Evolutionary conservation across 2,113 vertebrate species (phyloP).

Genomic region (Prolemur simus): DNA sequence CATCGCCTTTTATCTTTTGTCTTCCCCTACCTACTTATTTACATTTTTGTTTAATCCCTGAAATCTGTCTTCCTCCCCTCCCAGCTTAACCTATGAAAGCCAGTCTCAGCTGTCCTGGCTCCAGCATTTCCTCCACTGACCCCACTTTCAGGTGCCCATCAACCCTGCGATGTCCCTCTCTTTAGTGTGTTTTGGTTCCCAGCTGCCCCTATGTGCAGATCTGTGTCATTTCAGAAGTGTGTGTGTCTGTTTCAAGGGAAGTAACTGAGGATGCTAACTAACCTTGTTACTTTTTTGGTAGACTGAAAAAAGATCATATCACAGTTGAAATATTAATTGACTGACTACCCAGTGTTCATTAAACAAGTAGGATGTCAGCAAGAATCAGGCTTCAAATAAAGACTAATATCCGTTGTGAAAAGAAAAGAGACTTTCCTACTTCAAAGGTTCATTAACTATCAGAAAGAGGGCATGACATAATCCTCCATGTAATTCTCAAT

Average conservation of each 20-base stretch:
- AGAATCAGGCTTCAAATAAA: conserved; percentile 40
- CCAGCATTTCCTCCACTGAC: neutral
- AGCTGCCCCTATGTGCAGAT: neutral
- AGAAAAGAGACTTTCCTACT: conserved; percentile 1
- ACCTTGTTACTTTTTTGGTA: neutral
- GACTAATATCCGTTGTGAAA: neutral
- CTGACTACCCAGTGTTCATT: conserved; percentile 7
- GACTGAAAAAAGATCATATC: neutral
- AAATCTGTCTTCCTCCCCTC: neutral
- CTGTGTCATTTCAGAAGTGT: neutral
- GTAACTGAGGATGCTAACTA: neutral
- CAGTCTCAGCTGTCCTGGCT: neutral
- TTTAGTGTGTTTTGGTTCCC: conserved; percentile 9
- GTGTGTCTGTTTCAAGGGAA: conserved; percentile 1
- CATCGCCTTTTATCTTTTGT: neutral
- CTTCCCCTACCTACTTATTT: neutral
- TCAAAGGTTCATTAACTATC: conserved; percentile 12
- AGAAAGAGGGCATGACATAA: neutral
- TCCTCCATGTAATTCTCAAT: conserved; percentile 55
- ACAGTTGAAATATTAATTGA: conserved; percentile 47
- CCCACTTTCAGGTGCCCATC: neutral
- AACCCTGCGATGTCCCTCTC: neutral
- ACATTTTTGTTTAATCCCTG: neutral
- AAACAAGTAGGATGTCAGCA: conserved; percentile 34
- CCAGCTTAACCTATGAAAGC: neutral